Evolutionary conservation across 2,888 invertebrate species (phyloP), one percentile per base, ranked within the genome.

Genomic region (Girardia tigrina): DNA sequence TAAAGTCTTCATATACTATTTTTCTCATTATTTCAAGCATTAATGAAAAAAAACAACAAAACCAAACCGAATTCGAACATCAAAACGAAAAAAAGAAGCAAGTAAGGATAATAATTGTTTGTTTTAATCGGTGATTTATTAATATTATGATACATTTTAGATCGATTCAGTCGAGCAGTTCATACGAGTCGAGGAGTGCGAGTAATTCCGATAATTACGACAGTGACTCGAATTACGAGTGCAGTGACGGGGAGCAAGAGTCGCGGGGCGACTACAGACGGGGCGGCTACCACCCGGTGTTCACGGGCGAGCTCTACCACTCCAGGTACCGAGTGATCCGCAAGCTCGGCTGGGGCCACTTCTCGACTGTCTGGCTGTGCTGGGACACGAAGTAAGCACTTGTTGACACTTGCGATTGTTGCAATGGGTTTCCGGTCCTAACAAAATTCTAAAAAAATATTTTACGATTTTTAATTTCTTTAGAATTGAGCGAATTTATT

Each of bases 241-340:
- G 56, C n/a, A 56, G 56, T 56, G 56, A 56, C n/a, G 56, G n/a
- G 4, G 56, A 56, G 23, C 56, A 56, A 56, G 56, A 56, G 23
- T 12, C 56, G 4, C n/a, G 23, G 23, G 4, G 56, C n/a, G 56
- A 56, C 23, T 56, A 56, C n/a, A 4, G 56, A 4, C 8, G 8
- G 16, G 36, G 36, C 16, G 36, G 36, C 16, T 36, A 36, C 36
- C 36, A 36, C 16, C 36, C 36, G 16, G 16, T 36, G 16, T 36
- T 12, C 36, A 36, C 16, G 16, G 16, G 16, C 16, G 56, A 56
- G 23, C 6, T 56, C 4, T 56, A 56, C 23, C n/a, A 56, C 23
- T 20, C n/a, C 23, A 56, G 23, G 23, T 56, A 56, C 23, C n/a
- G 23, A 56, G n/a, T 56, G 4, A 56, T 56, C 23, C 4, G 56